A percentile compares a stretch with the other conserved stretches of the same genome.
These are phyloP conservation scores for Corydoras sp. DNA, from an alignment of 2,113 vertebrate genomes.

Conservation along the genomic window DNA sequence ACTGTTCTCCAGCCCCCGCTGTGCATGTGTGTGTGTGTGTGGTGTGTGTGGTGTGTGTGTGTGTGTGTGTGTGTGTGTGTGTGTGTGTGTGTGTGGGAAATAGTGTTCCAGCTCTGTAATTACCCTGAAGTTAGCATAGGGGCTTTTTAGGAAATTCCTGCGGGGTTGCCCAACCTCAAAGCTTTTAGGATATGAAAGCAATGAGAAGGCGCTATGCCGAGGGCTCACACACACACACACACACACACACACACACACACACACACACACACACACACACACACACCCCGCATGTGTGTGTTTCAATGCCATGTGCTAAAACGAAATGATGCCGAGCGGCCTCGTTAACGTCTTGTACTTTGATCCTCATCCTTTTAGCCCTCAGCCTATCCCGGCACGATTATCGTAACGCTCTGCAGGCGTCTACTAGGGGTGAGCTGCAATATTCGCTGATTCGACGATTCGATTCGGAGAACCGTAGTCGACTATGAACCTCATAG, in stretches of 20 bases:
- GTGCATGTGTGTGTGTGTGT: constrained; percentile 2
- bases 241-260: too few species aligned
- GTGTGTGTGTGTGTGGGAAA: constrained; percentile 15
- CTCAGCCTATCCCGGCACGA: too few species aligned
- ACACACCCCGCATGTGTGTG: constrained; percentile 9
- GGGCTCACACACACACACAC: constrained; percentile 15
- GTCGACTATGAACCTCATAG: too few species aligned
- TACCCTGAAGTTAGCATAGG: constrained; percentile 11
- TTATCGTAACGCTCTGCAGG: too few species aligned
- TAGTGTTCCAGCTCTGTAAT: constrained; percentile 22
- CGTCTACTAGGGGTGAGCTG: too few species aligned
- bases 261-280: too few species aligned
- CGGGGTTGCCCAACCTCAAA: constrained; percentile 27
- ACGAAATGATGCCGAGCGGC: too few species aligned
- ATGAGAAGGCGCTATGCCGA: constrained; percentile 7
- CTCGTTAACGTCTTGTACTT: too few species aligned
- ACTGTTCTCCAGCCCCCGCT: constrained; percentile 8
- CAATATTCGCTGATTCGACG: too few species aligned
- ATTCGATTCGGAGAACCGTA: too few species aligned
- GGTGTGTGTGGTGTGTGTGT: too few species aligned
- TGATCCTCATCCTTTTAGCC: too few species aligned
- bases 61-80: constrained; percentile 16
- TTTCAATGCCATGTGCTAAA: not conserved
- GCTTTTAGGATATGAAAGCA: constrained; percentile 40
- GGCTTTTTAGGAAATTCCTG: constrained; percentile 33